Conservation (phyloP, 2,797 vertebrate genomes). For the Molossus alvarezi region DNA sequence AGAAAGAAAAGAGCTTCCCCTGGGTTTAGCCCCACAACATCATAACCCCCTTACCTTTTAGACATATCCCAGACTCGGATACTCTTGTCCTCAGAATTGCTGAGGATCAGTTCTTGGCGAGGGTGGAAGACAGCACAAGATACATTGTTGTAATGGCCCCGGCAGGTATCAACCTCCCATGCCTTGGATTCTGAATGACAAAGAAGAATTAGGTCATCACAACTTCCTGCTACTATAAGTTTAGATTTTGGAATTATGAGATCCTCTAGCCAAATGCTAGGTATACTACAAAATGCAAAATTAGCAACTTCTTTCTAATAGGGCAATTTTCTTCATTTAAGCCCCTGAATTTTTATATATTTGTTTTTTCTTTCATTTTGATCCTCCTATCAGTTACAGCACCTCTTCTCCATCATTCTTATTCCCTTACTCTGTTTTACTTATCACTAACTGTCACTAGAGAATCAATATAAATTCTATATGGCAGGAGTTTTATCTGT, state of each 20-base stretch:
- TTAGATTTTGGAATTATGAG: neutral
- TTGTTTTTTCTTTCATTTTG: constrained; percentile 56
- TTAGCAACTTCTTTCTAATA: neutral
- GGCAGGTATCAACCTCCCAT: constrained; percentile 98
- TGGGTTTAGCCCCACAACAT: neutral
- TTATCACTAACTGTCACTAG: neutral
- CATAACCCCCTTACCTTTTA: constrained; percentile 90
- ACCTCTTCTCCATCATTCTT: neutral
- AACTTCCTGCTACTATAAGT: neutral
- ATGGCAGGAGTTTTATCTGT: neutral
- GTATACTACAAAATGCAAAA: constrained; percentile 24
- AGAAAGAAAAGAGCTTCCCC: neutral
- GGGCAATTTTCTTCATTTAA: neutral
- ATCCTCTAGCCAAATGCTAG: constrained; percentile 38
- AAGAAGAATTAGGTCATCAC: neutral
- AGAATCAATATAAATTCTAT: neutral
- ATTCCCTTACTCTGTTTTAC: neutral
- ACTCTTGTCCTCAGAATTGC: constrained; percentile 99
- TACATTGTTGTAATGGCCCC: constrained; percentile 99
- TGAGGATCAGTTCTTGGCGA: constrained; percentile 98
- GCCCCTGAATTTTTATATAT: neutral
- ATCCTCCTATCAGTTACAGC: neutral
- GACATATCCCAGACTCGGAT: constrained; percentile 99
- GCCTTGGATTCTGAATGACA: constrained; percentile 95
- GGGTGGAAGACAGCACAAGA: constrained; percentile 98